Percentiles rank a stretch among this genome's conserved stretches.
phyloP scores from a whole-genome alignment of 2,113 vertebrate genomes.

The Chaetodon auriga region DNA sequence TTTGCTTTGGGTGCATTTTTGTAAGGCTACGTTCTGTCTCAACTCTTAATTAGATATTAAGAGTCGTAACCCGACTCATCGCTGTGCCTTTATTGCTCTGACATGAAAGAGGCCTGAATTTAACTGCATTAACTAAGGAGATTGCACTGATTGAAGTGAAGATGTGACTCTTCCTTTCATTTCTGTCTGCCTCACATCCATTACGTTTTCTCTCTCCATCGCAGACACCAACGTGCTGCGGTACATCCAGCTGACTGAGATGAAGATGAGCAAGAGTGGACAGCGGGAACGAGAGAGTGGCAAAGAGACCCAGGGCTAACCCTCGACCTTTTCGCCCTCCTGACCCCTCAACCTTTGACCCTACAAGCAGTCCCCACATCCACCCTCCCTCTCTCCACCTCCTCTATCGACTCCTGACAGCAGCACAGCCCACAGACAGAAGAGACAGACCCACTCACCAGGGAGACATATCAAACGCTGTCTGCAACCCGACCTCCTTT shows the following conservation, averaged over 20 bases:
- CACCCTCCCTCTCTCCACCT: conserved; percentile 32
- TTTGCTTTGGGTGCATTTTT: background rate
- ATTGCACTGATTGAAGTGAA: background rate
- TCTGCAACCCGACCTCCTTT: conserved; percentile 41
- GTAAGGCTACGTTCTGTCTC: too few species aligned
- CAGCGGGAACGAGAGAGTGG: conserved; percentile 86
- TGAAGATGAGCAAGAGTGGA: conserved; percentile 90
- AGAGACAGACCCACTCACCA: conserved; percentile 50
- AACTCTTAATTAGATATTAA: background rate
- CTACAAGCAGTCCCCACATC: conserved; percentile 27
- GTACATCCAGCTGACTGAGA: conserved; percentile 96
- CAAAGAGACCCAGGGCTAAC: conserved; percentile 86
- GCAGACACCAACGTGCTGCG: conserved; percentile 93
- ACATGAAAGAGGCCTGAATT: background rate
- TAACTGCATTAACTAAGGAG: background rate
- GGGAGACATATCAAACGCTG: conserved; percentile 66
- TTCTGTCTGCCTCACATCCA: conserved; percentile 2
- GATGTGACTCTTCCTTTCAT: background rate
- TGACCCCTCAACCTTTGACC: conserved; percentile 51
- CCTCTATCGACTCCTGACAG: conserved; percentile 47
- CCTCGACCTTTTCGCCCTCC: conserved; percentile 34
- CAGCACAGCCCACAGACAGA: conserved; percentile 59
- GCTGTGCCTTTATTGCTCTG: background rate
- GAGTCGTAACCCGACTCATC: background rate
- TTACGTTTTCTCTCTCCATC: background rate